A percentile compares a stretch with the other conserved stretches of the same genome.
Evolutionary conservation across 2,888 invertebrate genomes (phyloP).

Genomic region (Drosophila antonietae): DNA sequence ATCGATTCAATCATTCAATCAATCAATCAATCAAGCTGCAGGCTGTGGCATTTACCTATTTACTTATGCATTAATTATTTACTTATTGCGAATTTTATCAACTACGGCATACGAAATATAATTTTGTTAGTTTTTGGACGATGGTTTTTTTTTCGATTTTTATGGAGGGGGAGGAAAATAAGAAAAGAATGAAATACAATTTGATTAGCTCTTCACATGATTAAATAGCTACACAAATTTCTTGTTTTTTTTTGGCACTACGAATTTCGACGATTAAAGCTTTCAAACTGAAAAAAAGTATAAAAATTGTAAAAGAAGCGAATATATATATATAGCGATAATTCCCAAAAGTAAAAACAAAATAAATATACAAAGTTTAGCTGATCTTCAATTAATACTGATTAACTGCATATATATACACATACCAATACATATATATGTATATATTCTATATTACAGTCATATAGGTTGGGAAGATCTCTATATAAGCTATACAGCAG

Average conservation of each 20-base stretch:
- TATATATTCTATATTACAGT: constrained; percentile 1
- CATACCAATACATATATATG: not conserved
- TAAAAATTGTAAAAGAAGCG: constrained; percentile 29
- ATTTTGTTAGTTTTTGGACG: constrained; percentile 41
- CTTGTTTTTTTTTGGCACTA: constrained; percentile 46
- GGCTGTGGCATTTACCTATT: constrained; percentile 65
- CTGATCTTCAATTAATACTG: constrained; percentile 43
- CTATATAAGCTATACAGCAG: constrained; percentile 34
- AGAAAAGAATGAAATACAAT: constrained; percentile 76
- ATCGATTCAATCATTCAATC: constrained; percentile 65
- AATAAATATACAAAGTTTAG: not conserved
- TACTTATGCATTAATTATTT: constrained; percentile 65
- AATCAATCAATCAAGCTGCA: constrained; percentile 72
- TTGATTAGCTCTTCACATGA: constrained; percentile 76
- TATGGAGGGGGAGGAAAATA: constrained; percentile 52
- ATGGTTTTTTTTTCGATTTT: constrained; percentile 39
- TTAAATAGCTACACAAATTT: constrained; percentile 53
- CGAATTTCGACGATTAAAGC: constrained; percentile 39
- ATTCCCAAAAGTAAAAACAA: not conserved
- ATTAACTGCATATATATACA: constrained; percentile 9
- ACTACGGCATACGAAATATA: constrained; percentile 61
- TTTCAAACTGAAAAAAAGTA: constrained; percentile 23
- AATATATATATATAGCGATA: constrained; percentile 26
- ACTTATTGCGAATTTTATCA: constrained; percentile 73
- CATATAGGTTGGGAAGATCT: constrained; percentile 33